Base-by-base conservation (phyloP, 2,888 invertebrate species). In the Pachydiplax longipennis region DNA sequence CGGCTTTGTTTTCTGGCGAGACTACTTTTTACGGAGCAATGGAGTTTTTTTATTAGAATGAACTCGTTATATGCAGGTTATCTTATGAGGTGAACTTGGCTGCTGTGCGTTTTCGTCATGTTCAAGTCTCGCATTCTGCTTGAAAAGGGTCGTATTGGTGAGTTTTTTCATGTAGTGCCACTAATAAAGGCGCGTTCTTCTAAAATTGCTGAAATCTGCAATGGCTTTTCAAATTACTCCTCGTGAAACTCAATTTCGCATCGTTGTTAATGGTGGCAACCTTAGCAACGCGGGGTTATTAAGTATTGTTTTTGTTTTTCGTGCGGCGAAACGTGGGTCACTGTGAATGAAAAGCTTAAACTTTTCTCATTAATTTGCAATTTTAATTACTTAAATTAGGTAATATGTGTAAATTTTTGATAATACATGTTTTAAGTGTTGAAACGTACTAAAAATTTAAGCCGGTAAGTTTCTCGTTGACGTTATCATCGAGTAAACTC, bases 121-220 rank as follows among this genome's bases (percentile, higher is more conserved):
- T 87, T 87, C 48, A 87, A 87, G 58, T 87, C 87, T 37, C 87
- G 87, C 61, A 65, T 87, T 87, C 87, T 87, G 87, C 61, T 87
- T 61, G 87, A 87, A 35, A 87, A 87, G 87, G 87, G 87, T 87
- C 87, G 87, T 61, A 87, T 87, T 65, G 87, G 87, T 87, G 87
- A 87, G 87, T 83, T 83, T 58, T 15, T 18, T 22, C 31, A 15
- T 40, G 8, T 12, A 31, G 73, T 73, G 25, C 4, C 22, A 2
- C 3, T 31, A 13, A 0, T 13, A 0, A 13, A 31, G 12, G 6
- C 25, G 65, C 25, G 2, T 65, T 65, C 4, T n/a, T 25, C 25
- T 65, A n/a, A 4, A 65, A 65, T 44, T 44, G 44, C 10, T 65
- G 6, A n/a, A 65, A 65, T 65, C 8, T 65, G 25, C 6, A 10